Conservation (phyloP, 2,797 vertebrate genomes). For the Dendrocincla tyrannina region DNA sequence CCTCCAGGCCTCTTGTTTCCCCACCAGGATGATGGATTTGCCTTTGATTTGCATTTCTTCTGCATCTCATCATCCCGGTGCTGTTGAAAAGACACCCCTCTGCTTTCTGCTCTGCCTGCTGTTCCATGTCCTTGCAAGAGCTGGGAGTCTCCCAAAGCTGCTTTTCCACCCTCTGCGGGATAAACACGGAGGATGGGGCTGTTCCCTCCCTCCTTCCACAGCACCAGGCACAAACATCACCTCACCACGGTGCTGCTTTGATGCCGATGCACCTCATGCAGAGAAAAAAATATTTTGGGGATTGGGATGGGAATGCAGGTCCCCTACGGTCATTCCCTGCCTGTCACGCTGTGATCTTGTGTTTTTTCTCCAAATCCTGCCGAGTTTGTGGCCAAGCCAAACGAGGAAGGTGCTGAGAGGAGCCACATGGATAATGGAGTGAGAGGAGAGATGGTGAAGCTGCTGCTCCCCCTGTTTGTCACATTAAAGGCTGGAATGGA, state of each 20-base stretch:
- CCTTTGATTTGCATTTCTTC: background rate
- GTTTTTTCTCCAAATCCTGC: background rate
- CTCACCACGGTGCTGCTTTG: background rate
- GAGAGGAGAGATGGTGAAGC: background rate
- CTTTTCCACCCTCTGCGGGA: background rate
- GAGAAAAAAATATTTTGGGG: background rate
- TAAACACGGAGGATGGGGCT: fast-evolving
- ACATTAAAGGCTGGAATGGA: background rate
- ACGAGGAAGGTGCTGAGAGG: background rate
- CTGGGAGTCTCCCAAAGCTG: background rate
- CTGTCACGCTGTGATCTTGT: fast-evolving
- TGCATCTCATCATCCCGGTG: background rate
- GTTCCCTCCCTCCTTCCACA: background rate
- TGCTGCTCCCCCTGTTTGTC: background rate
- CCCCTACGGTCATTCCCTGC: background rate
- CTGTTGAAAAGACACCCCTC: background rate
- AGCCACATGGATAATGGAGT: background rate
- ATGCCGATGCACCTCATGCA: too few species aligned
- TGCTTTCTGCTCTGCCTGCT: background rate
- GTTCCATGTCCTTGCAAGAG: background rate
- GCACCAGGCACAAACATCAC: background rate
- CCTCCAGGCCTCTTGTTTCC: background rate
- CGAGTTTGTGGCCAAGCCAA: background rate
- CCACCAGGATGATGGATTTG: background rate
- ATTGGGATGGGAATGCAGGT: fast-evolving